Conservation (phyloP, 2,888 invertebrate genomes). For the Apamea monoglypha region DNA sequence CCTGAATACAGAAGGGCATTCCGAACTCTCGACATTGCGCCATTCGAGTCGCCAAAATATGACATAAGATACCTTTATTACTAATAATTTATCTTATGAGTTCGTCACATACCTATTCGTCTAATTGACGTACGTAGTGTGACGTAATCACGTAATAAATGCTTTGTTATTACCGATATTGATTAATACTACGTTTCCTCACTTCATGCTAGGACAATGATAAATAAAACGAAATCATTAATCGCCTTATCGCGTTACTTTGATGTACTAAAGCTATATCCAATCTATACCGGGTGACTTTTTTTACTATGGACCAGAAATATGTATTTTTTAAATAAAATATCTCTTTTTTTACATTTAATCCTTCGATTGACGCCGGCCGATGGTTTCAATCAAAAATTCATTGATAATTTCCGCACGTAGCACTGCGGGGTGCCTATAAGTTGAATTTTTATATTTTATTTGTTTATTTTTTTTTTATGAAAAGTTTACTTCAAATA, state of each 20-base stretch:
- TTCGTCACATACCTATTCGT: conserved; percentile 26
- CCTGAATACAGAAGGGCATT: conserved; percentile 48
- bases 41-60: conserved; percentile 44
- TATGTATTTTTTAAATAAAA: too few species aligned
- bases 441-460: too few species aligned
- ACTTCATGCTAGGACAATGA: neutral
- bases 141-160: conserved; percentile 40
- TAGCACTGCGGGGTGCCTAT: too few species aligned
- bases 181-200: conserved; percentile 16
- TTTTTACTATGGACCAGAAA: neutral
- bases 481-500: too few species aligned
- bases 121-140: conserved; percentile 27
- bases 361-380: too few species aligned
- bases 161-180: conserved; percentile 21
- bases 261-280: neutral
- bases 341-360: too few species aligned
- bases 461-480: neutral
- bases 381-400: too few species aligned
- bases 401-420: too few species aligned
- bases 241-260: neutral
- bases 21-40: conserved; percentile 28
- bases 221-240: conserved; percentile 7
- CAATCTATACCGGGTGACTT: too few species aligned
- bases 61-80: conserved; percentile 24
- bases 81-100: conserved; percentile 32